phyloP scores from a whole-genome alignment of 2,888 invertebrate species.

The Scaptomyza parva region DNA sequence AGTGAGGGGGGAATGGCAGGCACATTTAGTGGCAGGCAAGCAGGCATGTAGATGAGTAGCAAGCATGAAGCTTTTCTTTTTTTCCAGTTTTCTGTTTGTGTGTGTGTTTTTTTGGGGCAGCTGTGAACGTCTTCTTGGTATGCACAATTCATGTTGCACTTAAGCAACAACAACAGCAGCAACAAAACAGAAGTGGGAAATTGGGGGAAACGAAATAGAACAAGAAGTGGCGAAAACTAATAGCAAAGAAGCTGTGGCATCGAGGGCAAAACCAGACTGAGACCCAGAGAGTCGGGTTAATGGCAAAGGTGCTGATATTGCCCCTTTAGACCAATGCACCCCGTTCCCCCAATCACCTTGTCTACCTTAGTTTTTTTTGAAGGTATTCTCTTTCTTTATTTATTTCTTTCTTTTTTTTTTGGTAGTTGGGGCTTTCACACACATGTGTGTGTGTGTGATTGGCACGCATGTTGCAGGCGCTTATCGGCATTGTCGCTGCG shows the following conservation, averaged over 20 bases:
- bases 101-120: conserved; percentile 9
- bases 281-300: conserved; percentile 65
- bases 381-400: neutral
- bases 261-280: conserved; percentile 20
- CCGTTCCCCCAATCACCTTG: neutral
- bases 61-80: conserved; percentile 3
- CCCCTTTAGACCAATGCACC: conserved; percentile 30
- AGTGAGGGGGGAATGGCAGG: conserved; percentile 5
- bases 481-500: conserved; percentile 67
- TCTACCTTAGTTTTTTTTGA: conserved; percentile 2
- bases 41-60: conserved; percentile 64
- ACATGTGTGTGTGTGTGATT: conserved; percentile 73
- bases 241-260: conserved; percentile 61
- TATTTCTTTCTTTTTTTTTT: conserved; percentile 18
- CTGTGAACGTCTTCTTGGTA: conserved; percentile 65
- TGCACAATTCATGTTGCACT: conserved; percentile 80
- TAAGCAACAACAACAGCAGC: conserved; percentile 51
- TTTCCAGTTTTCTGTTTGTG: neutral
- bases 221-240: conserved; percentile 63
- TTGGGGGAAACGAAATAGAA: neutral
- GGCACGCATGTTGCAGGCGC: conserved; percentile 75
- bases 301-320: conserved; percentile 76
- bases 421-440: conserved; percentile 47
- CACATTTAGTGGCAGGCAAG: conserved; percentile 29
- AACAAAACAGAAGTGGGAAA: conserved; percentile 3